A percentile compares a stretch with the other conserved stretches of the same genome.
Evolutionary conservation across 2,113 vertebrate genomes (phyloP).

Genomic region (Pluvialis apricaria): DNA sequence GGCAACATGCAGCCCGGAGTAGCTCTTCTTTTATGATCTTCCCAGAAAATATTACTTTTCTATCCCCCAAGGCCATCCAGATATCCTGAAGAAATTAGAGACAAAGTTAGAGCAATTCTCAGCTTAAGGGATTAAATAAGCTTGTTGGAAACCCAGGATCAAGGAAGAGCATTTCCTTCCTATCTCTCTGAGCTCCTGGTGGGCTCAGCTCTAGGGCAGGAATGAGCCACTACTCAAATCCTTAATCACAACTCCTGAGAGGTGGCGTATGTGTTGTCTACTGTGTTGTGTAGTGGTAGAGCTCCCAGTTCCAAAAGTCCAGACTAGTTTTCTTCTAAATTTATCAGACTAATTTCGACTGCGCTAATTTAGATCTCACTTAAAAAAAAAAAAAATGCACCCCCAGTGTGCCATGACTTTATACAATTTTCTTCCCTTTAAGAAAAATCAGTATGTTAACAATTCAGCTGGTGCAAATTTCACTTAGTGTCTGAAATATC

Average conservation of each 20-base stretch:
- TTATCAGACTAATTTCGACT: neutral
- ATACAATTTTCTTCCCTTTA: neutral
- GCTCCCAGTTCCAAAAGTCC: neutral
- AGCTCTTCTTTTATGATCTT: neutral
- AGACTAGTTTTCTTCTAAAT: neutral
- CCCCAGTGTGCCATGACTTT: neutral
- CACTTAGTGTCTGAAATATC: slow-evolving; percentile 8
- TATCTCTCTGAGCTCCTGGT: neutral
- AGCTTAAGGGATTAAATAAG: neutral
- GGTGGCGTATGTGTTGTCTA: neutral
- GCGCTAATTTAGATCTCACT: neutral
- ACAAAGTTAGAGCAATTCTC: slow-evolving; percentile 1
- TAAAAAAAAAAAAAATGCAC: neutral
- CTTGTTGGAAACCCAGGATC: neutral
- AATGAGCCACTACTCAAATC: neutral
- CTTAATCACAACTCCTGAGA: neutral
- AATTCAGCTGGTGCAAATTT: slow-evolving; percentile 15
- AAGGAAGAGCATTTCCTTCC: neutral
- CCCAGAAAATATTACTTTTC: slow-evolving; percentile 6
- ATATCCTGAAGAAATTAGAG: slow-evolving; percentile 22
- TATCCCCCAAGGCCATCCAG: neutral
- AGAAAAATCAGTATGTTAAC: neutral
- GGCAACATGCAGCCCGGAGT: neutral
- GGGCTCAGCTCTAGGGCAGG: neutral
- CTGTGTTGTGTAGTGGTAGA: rapidly evolving